A percentile compares a stretch with the other conserved stretches of the same genome.
Conservation (phyloP, 2,888 invertebrate species). For the Bellardia pandia region DNA sequence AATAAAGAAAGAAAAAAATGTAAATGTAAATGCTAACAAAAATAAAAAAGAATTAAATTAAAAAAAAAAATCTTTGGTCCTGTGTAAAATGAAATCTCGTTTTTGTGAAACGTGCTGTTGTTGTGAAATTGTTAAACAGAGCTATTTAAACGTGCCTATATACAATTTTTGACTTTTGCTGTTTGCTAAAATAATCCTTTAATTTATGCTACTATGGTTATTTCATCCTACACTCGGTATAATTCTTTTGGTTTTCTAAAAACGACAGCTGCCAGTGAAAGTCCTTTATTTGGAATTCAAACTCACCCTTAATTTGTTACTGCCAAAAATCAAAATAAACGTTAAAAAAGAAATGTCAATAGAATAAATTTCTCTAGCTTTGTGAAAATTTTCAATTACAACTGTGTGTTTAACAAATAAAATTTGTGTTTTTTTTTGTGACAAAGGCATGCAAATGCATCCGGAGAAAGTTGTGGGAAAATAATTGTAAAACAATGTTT, state of each 20-base stretch:
- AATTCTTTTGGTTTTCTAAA: background rate
- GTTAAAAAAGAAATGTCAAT: background rate
- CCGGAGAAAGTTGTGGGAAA: background rate
- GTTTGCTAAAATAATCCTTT: slow-evolving; percentile 29
- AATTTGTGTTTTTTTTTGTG: background rate
- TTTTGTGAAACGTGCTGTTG: background rate
- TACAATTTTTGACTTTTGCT: slow-evolving; percentile 1
- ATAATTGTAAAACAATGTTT: too few relatives aligned
- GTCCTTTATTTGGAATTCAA: background rate
- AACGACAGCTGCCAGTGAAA: slow-evolving; percentile 31
- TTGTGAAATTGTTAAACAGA: background rate
- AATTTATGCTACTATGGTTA: background rate
- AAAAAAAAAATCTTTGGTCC: background rate
- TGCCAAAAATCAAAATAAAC: background rate
- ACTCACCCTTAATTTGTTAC: slow-evolving; percentile 27
- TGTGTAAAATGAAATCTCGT: background rate
- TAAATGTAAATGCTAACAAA: background rate
- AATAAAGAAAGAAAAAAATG: background rate
- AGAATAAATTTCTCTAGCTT: background rate
- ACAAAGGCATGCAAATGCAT: too few relatives aligned
- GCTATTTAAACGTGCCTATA: background rate
- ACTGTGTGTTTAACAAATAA: background rate
- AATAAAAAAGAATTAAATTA: background rate
- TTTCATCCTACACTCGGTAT: background rate
- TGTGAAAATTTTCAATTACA: background rate